phyloP scores from a whole-genome alignment of 1,140 invertebrate genomes.

The Lepidurus packardi region DNA sequence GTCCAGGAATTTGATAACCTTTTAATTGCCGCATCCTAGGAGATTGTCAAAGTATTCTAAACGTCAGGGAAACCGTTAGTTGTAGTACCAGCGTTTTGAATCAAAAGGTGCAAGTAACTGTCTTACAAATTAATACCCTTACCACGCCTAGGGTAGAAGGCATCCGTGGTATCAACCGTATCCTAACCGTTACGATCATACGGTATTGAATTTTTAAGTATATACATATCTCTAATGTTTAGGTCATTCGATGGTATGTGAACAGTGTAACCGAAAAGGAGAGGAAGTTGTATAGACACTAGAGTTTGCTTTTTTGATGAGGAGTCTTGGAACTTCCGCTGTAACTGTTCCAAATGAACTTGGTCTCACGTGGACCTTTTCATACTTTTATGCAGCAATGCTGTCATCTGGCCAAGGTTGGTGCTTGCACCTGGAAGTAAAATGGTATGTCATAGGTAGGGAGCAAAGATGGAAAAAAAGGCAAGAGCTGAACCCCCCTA shows the following conservation, averaged over 20 bases:
- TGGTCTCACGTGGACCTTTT: background rate
- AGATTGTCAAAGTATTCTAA: background rate
- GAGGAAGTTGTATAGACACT: background rate
- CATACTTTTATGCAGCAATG: background rate
- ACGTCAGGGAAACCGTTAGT: background rate
- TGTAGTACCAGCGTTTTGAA: too few relatives aligned
- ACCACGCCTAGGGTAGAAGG: too few relatives aligned
- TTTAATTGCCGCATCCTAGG: background rate
- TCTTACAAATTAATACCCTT: too few relatives aligned
- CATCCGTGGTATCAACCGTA: too few relatives aligned
- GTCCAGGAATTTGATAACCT: background rate
- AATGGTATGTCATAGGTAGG: background rate
- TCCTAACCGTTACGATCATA: too few relatives aligned
- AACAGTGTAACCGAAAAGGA: background rate
- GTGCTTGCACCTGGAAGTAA: background rate
- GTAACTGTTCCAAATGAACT: background rate
- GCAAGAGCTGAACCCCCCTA: background rate
- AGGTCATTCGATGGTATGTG: background rate
- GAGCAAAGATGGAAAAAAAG: background rate
- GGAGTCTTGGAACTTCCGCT: too few relatives aligned
- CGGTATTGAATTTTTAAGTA: too few relatives aligned
- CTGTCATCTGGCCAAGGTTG: background rate
- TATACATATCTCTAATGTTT: too few relatives aligned
- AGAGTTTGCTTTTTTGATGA: background rate
- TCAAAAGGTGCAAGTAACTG: too few relatives aligned